Base-by-base conservation (phyloP, 2,797 vertebrate species). In the Pempheris klunzingeri region DNA sequence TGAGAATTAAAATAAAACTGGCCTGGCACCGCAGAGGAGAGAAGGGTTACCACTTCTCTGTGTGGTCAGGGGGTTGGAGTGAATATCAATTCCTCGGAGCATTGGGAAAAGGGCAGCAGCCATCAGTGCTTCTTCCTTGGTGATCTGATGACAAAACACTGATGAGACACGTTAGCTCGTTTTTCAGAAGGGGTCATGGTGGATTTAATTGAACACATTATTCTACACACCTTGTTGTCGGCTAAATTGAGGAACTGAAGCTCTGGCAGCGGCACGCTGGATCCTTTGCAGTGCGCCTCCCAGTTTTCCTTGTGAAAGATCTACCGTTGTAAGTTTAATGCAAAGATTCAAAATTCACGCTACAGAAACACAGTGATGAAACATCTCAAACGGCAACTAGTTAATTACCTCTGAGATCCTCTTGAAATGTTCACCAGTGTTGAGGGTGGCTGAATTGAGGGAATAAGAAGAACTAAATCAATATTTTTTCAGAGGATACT, bases 231-330 rank as follows among this genome's bases (percentile, higher is more conserved):
- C 96, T 96, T 94, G 88, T 97, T 98, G 83, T 95, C 75, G 32
- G 96, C 95, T 87, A 99, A 81, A 90, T 94, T 96, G 70, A 98
- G 95, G 84, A 67, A 87, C 54, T 83, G 91, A 66, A 98, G 95
- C 61, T 93, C 91, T 13, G 96, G 95, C 47, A 97, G 94, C 0
- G 96, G 96, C 4, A 90, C 85, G 41, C 49, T 46, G 41, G 92
- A 81, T 1, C 82, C 87, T 65, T 52, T 49, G 20, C 36, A 13
- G 71, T 5, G 8, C 30, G 79, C 66, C 52, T 80, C 64, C 53
- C 46, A 52, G 22, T 50, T 67, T 26, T 78, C 65, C 47, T 47
- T 26, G 32, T 66, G 61, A 59, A 69, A 20, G 5, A 55, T 68
- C 34, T 69, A 0, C 2, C 3, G 36, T 26, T 34, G 47, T 4